phyloP scores from a whole-genome alignment of 2,797 vertebrate species.

The Hypotaenidia philippensis region DNA sequence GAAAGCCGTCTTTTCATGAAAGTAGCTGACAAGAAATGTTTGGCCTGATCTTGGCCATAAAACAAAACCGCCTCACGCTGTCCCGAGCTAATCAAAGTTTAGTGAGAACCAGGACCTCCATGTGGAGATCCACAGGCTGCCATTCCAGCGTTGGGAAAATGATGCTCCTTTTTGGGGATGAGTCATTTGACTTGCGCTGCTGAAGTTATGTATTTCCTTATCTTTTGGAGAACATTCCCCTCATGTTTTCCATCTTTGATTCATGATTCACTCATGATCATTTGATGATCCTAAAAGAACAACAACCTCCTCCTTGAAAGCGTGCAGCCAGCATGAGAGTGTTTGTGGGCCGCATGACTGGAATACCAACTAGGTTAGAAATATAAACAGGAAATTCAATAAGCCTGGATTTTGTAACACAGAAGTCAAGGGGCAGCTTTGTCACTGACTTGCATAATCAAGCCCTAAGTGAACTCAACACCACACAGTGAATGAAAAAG shows the following conservation, averaged over 20 bases:
- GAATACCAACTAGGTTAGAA: constrained; percentile 14
- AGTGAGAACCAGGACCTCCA: background rate
- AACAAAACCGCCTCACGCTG: background rate
- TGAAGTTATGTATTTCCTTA: background rate
- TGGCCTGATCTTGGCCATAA: background rate
- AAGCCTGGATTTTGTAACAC: background rate
- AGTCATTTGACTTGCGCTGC: background rate
- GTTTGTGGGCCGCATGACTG: rapidly evolving
- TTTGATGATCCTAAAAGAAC: constrained; percentile 39
- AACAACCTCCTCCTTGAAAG: background rate
- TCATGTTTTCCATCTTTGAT: constrained; percentile 40
- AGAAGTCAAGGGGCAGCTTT: constrained; percentile 18
- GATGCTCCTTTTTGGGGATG: background rate
- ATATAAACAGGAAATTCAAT: constrained; percentile 27
- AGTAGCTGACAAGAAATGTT: background rate
- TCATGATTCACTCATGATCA: constrained; percentile 24
- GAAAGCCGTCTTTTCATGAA: background rate
- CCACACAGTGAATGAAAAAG: background rate
- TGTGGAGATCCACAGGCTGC: background rate
- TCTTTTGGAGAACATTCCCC: constrained; percentile 5
- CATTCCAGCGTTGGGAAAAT: background rate
- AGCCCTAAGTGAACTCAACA: background rate
- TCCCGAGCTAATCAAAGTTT: background rate
- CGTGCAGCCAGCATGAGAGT: background rate
- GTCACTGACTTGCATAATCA: background rate